Evolutionary conservation across 2,888 invertebrate genomes (phyloP).

Genomic region (Diloba caeruleocephala): DNA sequence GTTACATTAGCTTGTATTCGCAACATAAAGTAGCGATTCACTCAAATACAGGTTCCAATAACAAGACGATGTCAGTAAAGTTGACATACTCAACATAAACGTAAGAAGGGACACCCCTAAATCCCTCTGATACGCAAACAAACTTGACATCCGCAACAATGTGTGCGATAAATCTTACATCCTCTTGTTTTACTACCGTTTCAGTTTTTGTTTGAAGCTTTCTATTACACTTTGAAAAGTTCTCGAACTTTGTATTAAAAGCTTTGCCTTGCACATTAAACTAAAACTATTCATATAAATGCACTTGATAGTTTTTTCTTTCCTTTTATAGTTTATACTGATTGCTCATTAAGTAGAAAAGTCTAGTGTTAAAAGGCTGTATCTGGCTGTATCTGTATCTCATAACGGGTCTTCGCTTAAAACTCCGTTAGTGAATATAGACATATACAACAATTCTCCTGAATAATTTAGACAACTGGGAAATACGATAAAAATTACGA

Average conservation of each 20-base stretch:
- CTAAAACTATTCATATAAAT: slow-evolving; percentile 40
- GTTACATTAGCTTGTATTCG: slow-evolving; percentile 1
- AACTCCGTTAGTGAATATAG: slow-evolving; percentile 40
- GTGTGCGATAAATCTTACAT: slow-evolving; percentile 31
- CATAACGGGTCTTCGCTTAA: slow-evolving; percentile 29
- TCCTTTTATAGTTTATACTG: slow-evolving; percentile 13
- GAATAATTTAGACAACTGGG: slow-evolving; percentile 35
- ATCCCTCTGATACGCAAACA: slow-evolving; percentile 30
- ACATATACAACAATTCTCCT: slow-evolving; percentile 30
- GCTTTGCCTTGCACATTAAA: slow-evolving; percentile 30
- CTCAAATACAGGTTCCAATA: slow-evolving; percentile 13
- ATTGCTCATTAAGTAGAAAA: slow-evolving; percentile 33
- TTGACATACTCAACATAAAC: slow-evolving; percentile 14
- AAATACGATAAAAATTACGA: slow-evolving; percentile 45
- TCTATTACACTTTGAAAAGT: slow-evolving; percentile 26
- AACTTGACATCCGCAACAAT: slow-evolving; percentile 39
- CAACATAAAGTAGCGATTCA: slow-evolving; percentile 19
- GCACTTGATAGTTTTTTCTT: slow-evolving; percentile 20
- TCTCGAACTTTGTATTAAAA: slow-evolving; percentile 23
- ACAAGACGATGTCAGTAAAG: slow-evolving; percentile 10
- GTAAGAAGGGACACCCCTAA: slow-evolving; percentile 18
- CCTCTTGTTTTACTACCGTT: slow-evolving; percentile 38
- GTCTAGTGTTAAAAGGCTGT: slow-evolving; percentile 31
- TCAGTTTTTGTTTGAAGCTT: slow-evolving; percentile 26
- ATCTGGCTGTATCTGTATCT: too few species aligned